Evolutionary conservation across 1,140 invertebrate species (phyloP).

Genomic region (Apis laboriosa): DNA sequence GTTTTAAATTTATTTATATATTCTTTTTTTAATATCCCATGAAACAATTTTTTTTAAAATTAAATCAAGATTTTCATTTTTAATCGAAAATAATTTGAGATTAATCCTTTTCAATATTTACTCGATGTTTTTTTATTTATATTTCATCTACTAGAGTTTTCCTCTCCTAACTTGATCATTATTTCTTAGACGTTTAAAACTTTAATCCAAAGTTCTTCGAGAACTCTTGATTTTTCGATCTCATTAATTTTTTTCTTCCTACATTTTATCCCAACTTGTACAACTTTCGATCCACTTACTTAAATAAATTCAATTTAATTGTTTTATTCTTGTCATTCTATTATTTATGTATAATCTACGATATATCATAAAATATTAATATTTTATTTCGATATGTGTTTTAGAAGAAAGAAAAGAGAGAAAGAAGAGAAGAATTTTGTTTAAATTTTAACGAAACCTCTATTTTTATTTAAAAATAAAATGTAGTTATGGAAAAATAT

Average conservation of each 20-base stretch:
- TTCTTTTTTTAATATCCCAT: background rate
- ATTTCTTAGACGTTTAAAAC: background rate
- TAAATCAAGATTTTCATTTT: too few species aligned
- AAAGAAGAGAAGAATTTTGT: too few species aligned
- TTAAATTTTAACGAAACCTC: too few species aligned
- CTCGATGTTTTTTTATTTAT: background rate
- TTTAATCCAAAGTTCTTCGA: background rate
- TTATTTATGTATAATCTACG: too few species aligned
- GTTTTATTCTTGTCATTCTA: background rate
- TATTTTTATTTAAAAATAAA: too few species aligned
- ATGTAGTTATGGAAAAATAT: background rate
- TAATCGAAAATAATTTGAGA: too few species aligned
- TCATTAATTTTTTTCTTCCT: background rate
- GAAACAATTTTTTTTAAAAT: background rate
- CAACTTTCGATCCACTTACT: slow-evolving; percentile 1
- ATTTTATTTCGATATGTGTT: too few species aligned
- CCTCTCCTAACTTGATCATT: background rate
- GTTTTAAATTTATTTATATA: background rate
- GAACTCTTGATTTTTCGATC: background rate
- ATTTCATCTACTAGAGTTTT: background rate
- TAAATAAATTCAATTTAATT: background rate
- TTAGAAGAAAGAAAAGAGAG: too few species aligned
- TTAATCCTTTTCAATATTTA: too few species aligned
- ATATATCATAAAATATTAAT: too few species aligned
- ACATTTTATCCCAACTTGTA: background rate